These are phyloP conservation scores for Hydractinia echinata DNA, from an alignment of 30 jellyfish, hydroid and myxozoan genomes.

Conservation along the genomic window DNA sequence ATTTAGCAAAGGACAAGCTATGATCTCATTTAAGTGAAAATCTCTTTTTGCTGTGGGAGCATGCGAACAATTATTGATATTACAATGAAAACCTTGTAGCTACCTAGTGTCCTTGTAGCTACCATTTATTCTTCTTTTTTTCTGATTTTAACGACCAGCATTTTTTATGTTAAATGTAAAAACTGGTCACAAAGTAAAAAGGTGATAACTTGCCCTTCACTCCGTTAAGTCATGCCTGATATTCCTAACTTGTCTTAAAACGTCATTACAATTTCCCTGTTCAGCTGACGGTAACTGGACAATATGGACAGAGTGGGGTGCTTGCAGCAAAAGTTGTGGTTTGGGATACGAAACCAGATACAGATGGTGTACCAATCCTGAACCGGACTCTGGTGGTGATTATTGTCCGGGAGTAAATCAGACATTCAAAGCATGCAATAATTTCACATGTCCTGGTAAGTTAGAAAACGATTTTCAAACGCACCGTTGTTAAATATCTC, in stretches of 20 bases:
- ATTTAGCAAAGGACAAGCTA: too few relatives aligned
- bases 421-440: neutral
- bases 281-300: slow-evolving; percentile 9
- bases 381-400: slow-evolving; percentile 1
- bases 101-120: too few relatives aligned
- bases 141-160: too few relatives aligned
- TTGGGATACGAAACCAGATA: slow-evolving; percentile 4
- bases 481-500: too few relatives aligned
- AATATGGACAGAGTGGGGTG: neutral
- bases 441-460: slow-evolving; percentile 11
- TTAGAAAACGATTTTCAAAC: too few relatives aligned
- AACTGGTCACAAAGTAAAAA: neutral
- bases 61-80: too few relatives aligned
- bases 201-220: neutral
- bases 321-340: slow-evolving; percentile 6
- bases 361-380: slow-evolving; percentile 17
- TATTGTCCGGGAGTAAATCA: neutral
- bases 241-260: neutral
- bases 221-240: neutral
- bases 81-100: too few relatives aligned
- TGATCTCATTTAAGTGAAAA: too few relatives aligned
- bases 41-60: too few relatives aligned
- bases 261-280: too few relatives aligned
- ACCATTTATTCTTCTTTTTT: too few relatives aligned
- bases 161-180: too few relatives aligned